Base-by-base conservation (phyloP, 2,113 vertebrate species). In the Cynocephalus volans region DNA sequence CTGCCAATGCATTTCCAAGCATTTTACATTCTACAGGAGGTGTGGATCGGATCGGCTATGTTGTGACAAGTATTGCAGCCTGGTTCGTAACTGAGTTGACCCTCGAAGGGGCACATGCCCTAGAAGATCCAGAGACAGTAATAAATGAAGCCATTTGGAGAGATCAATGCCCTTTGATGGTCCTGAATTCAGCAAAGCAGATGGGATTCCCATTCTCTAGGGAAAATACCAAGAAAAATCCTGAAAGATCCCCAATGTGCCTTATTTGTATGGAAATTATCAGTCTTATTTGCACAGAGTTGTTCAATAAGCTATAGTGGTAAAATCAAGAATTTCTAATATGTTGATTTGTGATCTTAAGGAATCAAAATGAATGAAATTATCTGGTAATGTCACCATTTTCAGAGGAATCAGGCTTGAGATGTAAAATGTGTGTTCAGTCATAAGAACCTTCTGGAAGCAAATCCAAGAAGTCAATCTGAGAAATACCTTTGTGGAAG, bases 131-230 rank as follows among this genome's bases (percentile, higher is more conserved):
- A 92, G 97, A 8, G 67, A 96, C 88, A 97, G 98, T 98, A 98
- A 99, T 98, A 98, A 99, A 99, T 99, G 99, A 99, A 98, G 98
- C 98, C 98, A 98, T 99, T 98, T 98, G 97, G 98, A 98, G 97
- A 98, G 98, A 98, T 98, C 98, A 98, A 98, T 98, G 98, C 97
- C 98, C 98, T 98, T 98, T 97, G 97, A 98, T 98, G 98, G 98
- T 98, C 97, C 98, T 98, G 97, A 98, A 97, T 97, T 98, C 96
- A 98, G 96, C 69, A 81, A 98, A 98, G 98, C 99, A 99, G 99
- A 99, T 99, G 98, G 98, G 98, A 98, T 98, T 97, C 98, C 98
- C 96, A 97, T 98, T 98, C 98, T 94, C 98, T 95, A 97, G 97
- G 98, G 98, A 96, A 97, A 98, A 97, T 96, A 97, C 81, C 97